These are phyloP conservation scores for Acronicta alni DNA, from an alignment of 2,888 invertebrate genomes.

Conservation along the genomic window DNA sequence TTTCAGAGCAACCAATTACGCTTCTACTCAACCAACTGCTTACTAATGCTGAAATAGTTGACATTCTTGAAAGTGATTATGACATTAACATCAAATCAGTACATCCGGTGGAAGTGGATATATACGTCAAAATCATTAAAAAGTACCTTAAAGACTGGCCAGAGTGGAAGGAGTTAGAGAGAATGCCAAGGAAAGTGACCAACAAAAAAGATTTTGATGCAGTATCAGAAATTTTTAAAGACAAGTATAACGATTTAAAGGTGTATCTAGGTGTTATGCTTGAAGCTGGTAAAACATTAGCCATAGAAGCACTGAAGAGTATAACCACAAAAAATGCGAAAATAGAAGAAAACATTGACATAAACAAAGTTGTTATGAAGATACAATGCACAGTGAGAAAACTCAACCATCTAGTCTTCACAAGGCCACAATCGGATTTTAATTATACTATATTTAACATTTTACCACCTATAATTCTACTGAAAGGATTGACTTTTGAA, in stretches of 20 bases:
- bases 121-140: constrained; percentile 77
- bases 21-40: constrained; percentile 72
- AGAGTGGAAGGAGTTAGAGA: constrained; percentile 77
- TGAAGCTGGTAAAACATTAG: constrained; percentile 57
- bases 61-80: constrained; percentile 75
- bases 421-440: constrained; percentile 57
- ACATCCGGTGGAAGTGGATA: constrained; percentile 73
- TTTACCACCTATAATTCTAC: constrained; percentile 51
- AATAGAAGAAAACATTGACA: constrained; percentile 23
- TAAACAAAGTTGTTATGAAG: constrained; percentile 64
- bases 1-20: constrained; percentile 78
- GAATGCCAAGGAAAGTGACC: constrained; percentile 56
- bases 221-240: constrained; percentile 62
- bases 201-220: constrained; percentile 56
- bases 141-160: constrained; percentile 82
- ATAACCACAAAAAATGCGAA: constrained; percentile 25
- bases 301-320: constrained; percentile 56
- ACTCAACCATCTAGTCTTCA: constrained; percentile 65
- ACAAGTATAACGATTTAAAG: constrained; percentile 70
- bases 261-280: constrained; percentile 68
- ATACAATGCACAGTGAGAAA: constrained; percentile 66
- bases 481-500: constrained; percentile 15
- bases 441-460: constrained; percentile 67
- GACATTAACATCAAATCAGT: constrained; percentile 61
- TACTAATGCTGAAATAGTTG: constrained; percentile 73